Conservation (phyloP, 2,888 invertebrate species). For the Nematopogon swammerdamellus region DNA sequence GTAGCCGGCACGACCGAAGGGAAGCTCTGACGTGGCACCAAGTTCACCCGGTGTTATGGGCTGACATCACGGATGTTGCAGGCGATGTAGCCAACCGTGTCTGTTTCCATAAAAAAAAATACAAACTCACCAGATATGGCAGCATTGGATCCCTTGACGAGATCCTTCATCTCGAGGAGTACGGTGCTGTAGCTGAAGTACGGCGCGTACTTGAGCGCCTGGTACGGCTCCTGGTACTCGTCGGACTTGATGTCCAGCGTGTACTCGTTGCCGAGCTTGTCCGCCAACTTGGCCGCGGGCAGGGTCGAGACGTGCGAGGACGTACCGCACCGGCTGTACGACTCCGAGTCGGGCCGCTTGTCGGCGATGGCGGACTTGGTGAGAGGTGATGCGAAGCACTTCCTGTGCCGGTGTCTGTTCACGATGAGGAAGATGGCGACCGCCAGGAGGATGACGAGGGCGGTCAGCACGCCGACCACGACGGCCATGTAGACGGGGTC, state of each 20-base stretch:
- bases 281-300: slow-evolving; percentile 49
- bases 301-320: slow-evolving; percentile 46
- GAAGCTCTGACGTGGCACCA: no score
- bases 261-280: slow-evolving; percentile 49
- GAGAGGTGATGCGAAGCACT: slow-evolving; percentile 70
- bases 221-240: slow-evolving; percentile 78
- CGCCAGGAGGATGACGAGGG: slow-evolving; percentile 68
- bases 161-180: slow-evolving; percentile 72
- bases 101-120: no score
- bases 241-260: slow-evolving; percentile 62
- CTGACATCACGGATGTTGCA: no score
- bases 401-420: slow-evolving; percentile 66
- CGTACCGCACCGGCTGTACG: slow-evolving; percentile 51
- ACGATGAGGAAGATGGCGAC: slow-evolving; percentile 71
- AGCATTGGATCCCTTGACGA: slow-evolving; percentile 45
- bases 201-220: slow-evolving; percentile 70
- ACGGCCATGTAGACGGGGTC: slow-evolving; percentile 74
- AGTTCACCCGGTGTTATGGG: no score
- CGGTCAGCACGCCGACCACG: slow-evolving; percentile 72
- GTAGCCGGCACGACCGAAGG: no score
- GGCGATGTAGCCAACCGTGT: no score
- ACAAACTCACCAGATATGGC: slow-evolving; percentile 35
- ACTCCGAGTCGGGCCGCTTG: slow-evolving; percentile 55
- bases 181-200: slow-evolving; percentile 76
- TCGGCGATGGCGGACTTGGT: slow-evolving; percentile 51